Conservation (phyloP, 2,797 vertebrate genomes). For the Cetoscarus ocellatus region DNA sequence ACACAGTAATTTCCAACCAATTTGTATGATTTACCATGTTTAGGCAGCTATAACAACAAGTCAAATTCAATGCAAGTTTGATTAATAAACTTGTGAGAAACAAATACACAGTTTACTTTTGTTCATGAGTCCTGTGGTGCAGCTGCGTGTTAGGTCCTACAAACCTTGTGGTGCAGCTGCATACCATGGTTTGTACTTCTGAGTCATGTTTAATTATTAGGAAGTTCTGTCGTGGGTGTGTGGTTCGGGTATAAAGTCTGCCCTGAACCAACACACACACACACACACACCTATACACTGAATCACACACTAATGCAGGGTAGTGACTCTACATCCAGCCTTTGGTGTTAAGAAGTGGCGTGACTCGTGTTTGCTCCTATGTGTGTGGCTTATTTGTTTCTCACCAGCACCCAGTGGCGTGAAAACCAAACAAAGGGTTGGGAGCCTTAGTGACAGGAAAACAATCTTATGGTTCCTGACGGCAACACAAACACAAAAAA, state of each 20-base stretch:
- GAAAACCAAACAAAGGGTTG: slow-evolving; percentile 75
- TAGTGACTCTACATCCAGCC: slow-evolving; percentile 29
- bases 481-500: slow-evolving; percentile 59
- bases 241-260: slow-evolving; percentile 53
- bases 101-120: not conserved
- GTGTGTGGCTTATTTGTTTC: slow-evolving; percentile 69
- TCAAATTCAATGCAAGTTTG: slow-evolving; percentile 4
- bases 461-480: slow-evolving; percentile 63
- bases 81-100: slow-evolving; percentile 28
- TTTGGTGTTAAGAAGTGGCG: slow-evolving; percentile 49
- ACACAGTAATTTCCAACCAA: not conserved
- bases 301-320: slow-evolving; percentile 11
- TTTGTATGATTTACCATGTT: not conserved
- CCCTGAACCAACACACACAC: slow-evolving; percentile 33
- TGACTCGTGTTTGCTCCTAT: slow-evolving; percentile 46
- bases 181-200: slow-evolving; percentile 59
- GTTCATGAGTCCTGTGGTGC: slow-evolving; percentile 38
- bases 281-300: slow-evolving; percentile 28
- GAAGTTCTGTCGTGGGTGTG: slow-evolving; percentile 63
- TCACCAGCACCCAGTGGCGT: slow-evolving; percentile 62
- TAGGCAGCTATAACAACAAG: not conserved
- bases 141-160: slow-evolving; percentile 47
- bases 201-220: slow-evolving; percentile 80
- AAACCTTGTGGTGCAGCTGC: slow-evolving; percentile 53
- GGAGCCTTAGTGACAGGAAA: slow-evolving; percentile 58